Base-by-base conservation (phyloP, 2,797 vertebrate species). In the Anisognathus igniventris region DNA sequence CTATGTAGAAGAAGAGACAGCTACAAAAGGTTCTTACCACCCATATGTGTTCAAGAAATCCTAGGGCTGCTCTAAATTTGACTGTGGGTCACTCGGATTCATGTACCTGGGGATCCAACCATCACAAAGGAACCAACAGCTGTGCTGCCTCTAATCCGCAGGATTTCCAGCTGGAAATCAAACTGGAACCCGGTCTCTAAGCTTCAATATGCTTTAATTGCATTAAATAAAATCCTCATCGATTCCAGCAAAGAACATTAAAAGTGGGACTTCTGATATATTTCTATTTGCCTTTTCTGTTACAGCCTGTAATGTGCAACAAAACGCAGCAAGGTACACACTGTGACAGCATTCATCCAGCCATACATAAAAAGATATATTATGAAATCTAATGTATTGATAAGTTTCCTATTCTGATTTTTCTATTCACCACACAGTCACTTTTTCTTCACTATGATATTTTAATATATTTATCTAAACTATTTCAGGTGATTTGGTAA, bases 121-220 rank as follows among this genome's bases (percentile, higher is more conserved):
- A 28, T 23, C 68, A 92, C 58, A 90, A 91, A 92, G 72, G 75
- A 51, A 28, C 58, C 70, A 64, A 75, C 86, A 88, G 84, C 84
- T 91, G 76, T 2, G 2, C 23, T 70, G 51, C 62, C n/a, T 66
- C 68, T 91, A 92, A 88, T 72, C 65, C 18, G 30, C 64, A 56
- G 67, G 35, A 86, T 86, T 92, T 95, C 82, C 78, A 74, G 18
- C 44, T 74, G 66, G 81, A 95, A 95, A 93, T 81, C 72, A 91
- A 83, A 74, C 51, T 72, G 62, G 44, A 88, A 68, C 54, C 23
- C 19, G 1, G 25, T 67, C 73, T 73, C 66, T 67, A 58, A 75
- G 48, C 82, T 78, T 91, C 82, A 84, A 60, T 70, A 45, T 35
- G 14, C 35, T 81, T 68, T 81, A 83, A 90, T 65, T 83, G 37